Conservation (phyloP, 1,140 invertebrate species). For the Eupristina koningsbergeri region DNA sequence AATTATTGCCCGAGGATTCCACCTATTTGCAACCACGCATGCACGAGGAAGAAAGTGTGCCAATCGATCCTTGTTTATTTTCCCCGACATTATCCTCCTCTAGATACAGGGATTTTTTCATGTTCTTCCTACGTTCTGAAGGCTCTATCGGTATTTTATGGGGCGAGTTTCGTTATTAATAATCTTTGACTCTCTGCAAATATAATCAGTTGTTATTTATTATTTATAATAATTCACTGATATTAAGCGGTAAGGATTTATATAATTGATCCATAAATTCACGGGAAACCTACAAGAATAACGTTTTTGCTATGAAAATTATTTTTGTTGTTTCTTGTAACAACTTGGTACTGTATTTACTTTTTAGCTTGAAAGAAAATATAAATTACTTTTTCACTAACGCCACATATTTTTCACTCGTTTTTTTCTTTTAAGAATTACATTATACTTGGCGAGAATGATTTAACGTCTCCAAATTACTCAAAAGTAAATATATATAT, state of each 20-base stretch:
- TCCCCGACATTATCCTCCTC: neutral
- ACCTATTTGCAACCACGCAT: no score
- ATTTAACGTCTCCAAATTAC: no score
- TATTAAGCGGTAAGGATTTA: neutral
- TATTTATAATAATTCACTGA: neutral
- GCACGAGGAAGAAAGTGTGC: neutral
- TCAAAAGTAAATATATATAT: no score
- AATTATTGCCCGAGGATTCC: slow-evolving; percentile 17
- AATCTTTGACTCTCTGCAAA: neutral
- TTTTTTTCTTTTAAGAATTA: no score
- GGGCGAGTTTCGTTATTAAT: neutral
- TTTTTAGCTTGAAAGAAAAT: no score
- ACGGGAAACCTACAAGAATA: neutral
- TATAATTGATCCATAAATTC: neutral
- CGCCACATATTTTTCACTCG: no score
- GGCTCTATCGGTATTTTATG: neutral
- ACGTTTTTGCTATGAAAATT: neutral
- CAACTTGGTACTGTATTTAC: no score
- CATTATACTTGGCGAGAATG: no score
- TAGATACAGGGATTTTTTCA: neutral
- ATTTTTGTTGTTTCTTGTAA: neutral
- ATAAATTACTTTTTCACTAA: no score
- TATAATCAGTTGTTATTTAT: slow-evolving; percentile 3
- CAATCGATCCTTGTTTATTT: slow-evolving; percentile 31
- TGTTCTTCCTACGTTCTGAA: neutral